phyloP scores from a whole-genome alignment of 2,113 vertebrate species.

The Eupsittula cactorum region DNA sequence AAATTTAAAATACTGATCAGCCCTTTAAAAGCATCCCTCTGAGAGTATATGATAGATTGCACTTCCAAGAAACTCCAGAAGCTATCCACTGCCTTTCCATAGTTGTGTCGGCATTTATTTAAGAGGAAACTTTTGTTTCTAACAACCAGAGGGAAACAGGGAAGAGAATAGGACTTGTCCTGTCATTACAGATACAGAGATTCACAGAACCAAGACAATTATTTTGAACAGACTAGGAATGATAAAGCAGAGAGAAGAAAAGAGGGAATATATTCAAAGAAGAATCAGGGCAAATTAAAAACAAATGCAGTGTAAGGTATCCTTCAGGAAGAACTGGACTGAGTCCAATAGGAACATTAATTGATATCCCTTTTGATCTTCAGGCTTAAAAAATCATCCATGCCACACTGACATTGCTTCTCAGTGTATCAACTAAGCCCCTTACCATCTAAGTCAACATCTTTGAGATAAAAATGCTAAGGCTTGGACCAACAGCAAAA shows the following conservation, averaged over 20 bases:
- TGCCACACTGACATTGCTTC: neutral
- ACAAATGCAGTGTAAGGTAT: neutral
- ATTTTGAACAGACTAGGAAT: neutral
- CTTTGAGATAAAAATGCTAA: neutral
- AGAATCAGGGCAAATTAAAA: neutral
- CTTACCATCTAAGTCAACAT: neutral
- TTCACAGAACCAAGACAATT: neutral
- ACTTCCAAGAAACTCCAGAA: neutral
- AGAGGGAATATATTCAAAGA: neutral
- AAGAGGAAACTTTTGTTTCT: neutral
- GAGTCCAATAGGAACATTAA: neutral
- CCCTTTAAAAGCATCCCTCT: neutral
- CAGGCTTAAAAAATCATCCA: neutral
- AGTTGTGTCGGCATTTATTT: neutral
- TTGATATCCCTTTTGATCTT: neutral
- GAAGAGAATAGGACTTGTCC: neutral
- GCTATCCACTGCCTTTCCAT: neutral
- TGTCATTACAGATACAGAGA: neutral
- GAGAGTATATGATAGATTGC: neutral
- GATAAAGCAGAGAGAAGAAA: neutral
- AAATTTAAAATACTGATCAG: neutral
- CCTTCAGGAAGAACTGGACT: neutral
- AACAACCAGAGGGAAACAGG: fast-evolving
- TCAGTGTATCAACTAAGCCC: neutral
- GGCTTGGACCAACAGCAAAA: neutral